Conservation (phyloP, 2,113 vertebrate species). For the Alces alces region DNA sequence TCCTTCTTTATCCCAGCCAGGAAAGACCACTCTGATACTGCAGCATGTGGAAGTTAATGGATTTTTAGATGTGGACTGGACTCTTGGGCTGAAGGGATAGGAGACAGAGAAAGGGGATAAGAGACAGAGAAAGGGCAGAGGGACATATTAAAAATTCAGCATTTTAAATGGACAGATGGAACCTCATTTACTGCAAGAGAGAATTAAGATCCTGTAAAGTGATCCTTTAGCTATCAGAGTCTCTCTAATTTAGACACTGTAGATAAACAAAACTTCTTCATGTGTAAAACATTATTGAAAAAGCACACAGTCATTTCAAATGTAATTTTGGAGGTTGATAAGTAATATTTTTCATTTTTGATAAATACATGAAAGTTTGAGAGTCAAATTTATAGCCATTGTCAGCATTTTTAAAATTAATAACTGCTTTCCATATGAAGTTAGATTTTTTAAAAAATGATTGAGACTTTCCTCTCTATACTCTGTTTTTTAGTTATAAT, state of each 20-base stretch:
- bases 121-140: conserved; percentile 17
- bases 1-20: not conserved
- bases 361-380: not conserved
- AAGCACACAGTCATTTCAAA: not conserved
- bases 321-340: not conserved
- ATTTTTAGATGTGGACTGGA: conserved; percentile 3
- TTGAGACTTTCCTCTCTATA: not conserved
- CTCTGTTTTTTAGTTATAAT: not conserved
- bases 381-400: not conserved
- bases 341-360: not conserved
- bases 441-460: not conserved
- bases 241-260: not conserved
- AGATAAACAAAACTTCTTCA: not conserved
- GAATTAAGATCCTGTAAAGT: conserved; percentile 15
- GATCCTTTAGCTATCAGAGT: not conserved
- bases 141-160: conserved; percentile 63
- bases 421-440: not conserved
- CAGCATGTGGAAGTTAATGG: not conserved
- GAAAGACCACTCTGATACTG: not conserved
- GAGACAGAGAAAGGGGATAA: not conserved
- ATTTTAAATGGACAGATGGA: conserved; percentile 54
- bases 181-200: conserved; percentile 40
- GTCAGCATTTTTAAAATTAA: not conserved
- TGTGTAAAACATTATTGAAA: not conserved
- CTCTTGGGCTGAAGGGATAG: not conserved